phyloP scores from a whole-genome alignment of 2,113 vertebrate genomes.

The Gila orcuttii region DNA sequence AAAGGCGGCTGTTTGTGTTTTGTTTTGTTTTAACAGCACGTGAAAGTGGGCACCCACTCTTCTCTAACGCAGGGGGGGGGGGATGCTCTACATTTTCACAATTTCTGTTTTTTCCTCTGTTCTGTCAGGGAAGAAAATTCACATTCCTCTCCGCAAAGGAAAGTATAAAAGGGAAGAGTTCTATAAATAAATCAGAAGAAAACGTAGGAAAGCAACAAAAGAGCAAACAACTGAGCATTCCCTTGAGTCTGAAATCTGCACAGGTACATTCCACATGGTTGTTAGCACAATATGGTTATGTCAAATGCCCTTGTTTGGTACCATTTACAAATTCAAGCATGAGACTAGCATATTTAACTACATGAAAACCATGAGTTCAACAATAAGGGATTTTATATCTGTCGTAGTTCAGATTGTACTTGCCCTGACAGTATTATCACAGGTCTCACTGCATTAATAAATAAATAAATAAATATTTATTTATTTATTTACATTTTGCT shows the following conservation, averaged over 20 bases:
- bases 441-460: background rate
- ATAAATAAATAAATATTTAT: background rate
- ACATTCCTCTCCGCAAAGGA: constrained; percentile 35
- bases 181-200: constrained; percentile 47
- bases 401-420: background rate
- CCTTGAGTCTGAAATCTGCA: constrained; percentile 11
- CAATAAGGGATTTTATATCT: background rate
- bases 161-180: constrained; percentile 45
- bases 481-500: background rate
- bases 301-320: constrained; percentile 33
- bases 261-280: background rate
- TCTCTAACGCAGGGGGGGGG: constrained; percentile 24
- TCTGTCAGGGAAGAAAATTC: constrained; percentile 53
- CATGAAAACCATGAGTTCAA: background rate
- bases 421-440: background rate
- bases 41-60: constrained; percentile 19
- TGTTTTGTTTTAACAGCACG: constrained; percentile 41
- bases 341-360: constrained; percentile 56
- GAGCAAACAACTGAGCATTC: constrained; percentile 24
- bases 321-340: constrained; percentile 33
- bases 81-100: constrained; percentile 40
- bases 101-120: constrained; percentile 28
- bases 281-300: background rate
- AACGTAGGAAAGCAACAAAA: background rate
- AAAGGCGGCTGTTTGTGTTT: constrained; percentile 37